Percentiles rank a stretch among this genome's conserved stretches.
Conservation (phyloP, 1,140 invertebrate genomes). For the Nasonia vitripennis region DNA sequence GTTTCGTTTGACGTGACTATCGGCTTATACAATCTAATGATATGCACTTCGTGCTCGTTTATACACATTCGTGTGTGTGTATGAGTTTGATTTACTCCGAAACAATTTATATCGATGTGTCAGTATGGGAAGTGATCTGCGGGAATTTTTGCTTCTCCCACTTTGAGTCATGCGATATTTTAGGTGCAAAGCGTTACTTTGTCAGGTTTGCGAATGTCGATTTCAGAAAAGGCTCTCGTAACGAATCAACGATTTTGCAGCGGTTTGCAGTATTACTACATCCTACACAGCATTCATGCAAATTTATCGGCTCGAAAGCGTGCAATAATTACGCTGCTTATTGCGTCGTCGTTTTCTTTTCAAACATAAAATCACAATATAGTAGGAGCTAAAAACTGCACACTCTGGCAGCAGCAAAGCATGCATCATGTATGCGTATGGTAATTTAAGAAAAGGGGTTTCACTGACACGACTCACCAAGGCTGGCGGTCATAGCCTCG, state of each 20-base stretch:
- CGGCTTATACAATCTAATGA: conserved; percentile 15
- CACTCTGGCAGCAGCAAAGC: too few relatives aligned
- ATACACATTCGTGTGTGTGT: too few relatives aligned
- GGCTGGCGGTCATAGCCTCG: conserved; percentile 87
- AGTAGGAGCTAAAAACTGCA: too few relatives aligned
- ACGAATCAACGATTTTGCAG: too few relatives aligned
- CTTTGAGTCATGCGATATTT: too few relatives aligned
- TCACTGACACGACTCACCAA: conserved; percentile 79
- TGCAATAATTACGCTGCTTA: neutral
- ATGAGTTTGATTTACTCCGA: neutral
- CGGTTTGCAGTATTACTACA: too few relatives aligned
- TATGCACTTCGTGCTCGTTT: neutral
- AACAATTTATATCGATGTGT: too few relatives aligned
- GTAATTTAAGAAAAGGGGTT: conserved; percentile 11
- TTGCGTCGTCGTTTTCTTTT: neutral
- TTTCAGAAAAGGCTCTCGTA: too few relatives aligned
- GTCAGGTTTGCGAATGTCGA: too few relatives aligned
- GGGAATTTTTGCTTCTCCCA: neutral
- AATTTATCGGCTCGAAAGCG: neutral
- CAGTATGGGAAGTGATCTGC: neutral
- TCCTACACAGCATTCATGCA: too few relatives aligned
- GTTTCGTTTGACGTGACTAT: conserved; percentile 10
- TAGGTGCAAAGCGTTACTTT: too few relatives aligned
- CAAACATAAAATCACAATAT: too few relatives aligned
- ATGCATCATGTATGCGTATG: neutral